Evolutionary conservation across 2,113 vertebrate species (phyloP), one percentile per base, ranked within the genome.

Genomic region (Bolborhynchus lineola): DNA sequence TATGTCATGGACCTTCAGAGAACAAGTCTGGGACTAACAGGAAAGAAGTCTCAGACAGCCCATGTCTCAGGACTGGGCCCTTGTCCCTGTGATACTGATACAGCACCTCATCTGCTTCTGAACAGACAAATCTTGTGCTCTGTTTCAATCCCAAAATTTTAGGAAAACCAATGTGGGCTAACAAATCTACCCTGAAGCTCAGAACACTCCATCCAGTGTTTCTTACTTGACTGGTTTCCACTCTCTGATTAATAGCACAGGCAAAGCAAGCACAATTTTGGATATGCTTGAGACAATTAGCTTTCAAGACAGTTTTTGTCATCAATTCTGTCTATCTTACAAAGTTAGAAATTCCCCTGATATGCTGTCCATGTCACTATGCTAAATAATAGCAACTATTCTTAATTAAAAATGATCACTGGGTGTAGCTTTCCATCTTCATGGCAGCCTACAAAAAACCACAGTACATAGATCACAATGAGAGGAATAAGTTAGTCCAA

Each of bases 321-420:
- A 86, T 95, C 92, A 92, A 60, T 92, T 92, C 79, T 84, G 90
- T 93, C 83, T 79, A 50, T 82, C 88, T 88, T n/a, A 64, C 80
- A 44, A 95, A 93, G 68, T 82, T 63, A 90, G 65, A 90, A 92
- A 92, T 64, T 83, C 95, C 82, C 88, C 77, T 88, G 90, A 74
- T 83, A 64, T 0, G 1, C 55, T 92, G 71, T 68, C 87, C 49
- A 7, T 86, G 90, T 74, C 93, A 77, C 76, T 90, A 47, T 75
- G 82, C 68, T 96, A 93, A 95, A 77, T 64, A 96, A 88, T 35
- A 90, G 82, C 87, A 86, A 94, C 71, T 80, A 80, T 46, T 96
- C 82, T 95, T 96, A 88, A 95, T 94, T 96, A 92, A 94, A 95
- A 96, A 94, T 75, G 55, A 92, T 90, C 71, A 42, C 60, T 75